Base-by-base conservation (phyloP, 2,888 invertebrate genomes). In the Meta bourneti region DNA sequence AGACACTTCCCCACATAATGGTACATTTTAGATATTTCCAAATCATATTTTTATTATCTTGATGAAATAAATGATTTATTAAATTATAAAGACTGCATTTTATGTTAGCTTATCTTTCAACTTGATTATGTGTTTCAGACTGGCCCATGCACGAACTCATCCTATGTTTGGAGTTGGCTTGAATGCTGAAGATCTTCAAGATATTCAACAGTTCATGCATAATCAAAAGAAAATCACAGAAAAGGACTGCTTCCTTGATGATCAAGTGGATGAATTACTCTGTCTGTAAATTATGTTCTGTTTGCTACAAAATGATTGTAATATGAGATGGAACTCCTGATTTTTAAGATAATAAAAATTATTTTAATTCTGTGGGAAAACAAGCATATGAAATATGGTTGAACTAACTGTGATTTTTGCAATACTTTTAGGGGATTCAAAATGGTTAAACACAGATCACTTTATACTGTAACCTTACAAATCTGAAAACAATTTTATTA, bases 71-170 rank as follows among this genome's bases (percentile, higher is more conserved):
- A 34, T 34, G 1, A 34, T 34, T 34, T 34, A 34, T 34, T 34
- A n/a, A n/a, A n/a, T 34, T 34, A 2, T 34, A 0, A 6, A 20
- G 72, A 20, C 19, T 34, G 19, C 20, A 19, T 19, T 20, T 74
- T 19, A 9, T 34, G 48, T 19, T 20, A 13, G 11, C 5, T 8
- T 20, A 74, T 34, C 8, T 72, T 19, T 20, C 6, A 72, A 13
- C 49, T 49, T 51, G 5, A 48, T 13, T 71, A n/a, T n/a, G 8
- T 69, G 34, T 78, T 81, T 82, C 20, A 92, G 90, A 52, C 61
- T 92, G 34, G 90, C 92, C 48, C 92, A 92, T 74, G 90, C 90
- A 11, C 71, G 92, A 51, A 90, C 90, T 6, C 92, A 92, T 74
- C 92, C 92, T 6, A 92, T 92, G 92, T 87, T 92, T 79, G 85